These are phyloP conservation scores for Molanna angustata DNA, from an alignment of 2,888 invertebrate species.

Conservation along the genomic window DNA sequence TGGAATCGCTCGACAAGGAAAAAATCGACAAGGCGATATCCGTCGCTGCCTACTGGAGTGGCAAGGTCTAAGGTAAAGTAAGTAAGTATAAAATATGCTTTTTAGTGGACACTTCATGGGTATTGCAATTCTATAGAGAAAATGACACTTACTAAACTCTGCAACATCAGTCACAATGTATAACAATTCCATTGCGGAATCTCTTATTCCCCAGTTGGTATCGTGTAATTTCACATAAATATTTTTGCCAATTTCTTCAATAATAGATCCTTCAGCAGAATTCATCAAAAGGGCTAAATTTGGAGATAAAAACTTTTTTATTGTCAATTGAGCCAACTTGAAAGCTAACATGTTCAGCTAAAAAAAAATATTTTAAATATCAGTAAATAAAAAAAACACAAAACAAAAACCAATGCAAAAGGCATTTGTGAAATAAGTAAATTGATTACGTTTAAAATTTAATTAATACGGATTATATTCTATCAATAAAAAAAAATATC, in stretches of 20 bases:
- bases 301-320: constrained; percentile 74
- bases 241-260: constrained; percentile 64
- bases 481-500: no score
- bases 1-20: no score
- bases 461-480: no score
- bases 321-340: constrained; percentile 65
- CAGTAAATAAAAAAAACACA: no score
- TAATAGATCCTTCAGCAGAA: constrained; percentile 59
- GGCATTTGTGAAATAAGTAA: no score
- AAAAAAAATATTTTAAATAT: constrained; percentile 38
- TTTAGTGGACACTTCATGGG: no score
- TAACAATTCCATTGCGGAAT: constrained; percentile 71
- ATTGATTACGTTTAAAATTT: not conserved
- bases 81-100: no score
- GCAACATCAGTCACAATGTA: constrained; percentile 68
- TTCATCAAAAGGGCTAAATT: constrained; percentile 72
- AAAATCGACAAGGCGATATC: no score
- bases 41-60: no score
- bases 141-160: constrained; percentile 63
- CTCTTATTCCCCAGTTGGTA: constrained; percentile 74
- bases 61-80: no score
- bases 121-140: no score
- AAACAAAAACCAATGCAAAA: no score
- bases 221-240: constrained; percentile 70
- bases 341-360: constrained; percentile 70